These are phyloP conservation scores for Ispidina picta DNA, from an alignment of 2,797 vertebrate genomes.

Conservation along the genomic window DNA sequence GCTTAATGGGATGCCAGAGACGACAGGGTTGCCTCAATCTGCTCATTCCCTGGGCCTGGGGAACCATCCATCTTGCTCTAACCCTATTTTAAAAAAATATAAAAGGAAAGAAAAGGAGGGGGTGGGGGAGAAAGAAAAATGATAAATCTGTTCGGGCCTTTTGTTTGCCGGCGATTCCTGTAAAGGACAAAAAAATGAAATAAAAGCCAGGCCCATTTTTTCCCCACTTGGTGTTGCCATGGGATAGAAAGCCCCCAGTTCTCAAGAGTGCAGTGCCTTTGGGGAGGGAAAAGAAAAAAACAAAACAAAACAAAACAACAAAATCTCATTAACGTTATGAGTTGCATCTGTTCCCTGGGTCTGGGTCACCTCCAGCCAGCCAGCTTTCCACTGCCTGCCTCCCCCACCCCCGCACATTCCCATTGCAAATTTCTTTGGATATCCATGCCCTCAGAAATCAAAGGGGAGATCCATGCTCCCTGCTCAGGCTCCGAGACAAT, in stretches of 20 bases:
- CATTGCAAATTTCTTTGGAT: conserved; percentile 3
- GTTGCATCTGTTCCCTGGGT: conserved; percentile 62
- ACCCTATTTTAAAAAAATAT: conserved; percentile 70
- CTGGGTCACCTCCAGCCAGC: neutral
- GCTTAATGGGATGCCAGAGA: conserved; percentile 61
- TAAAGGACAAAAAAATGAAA: conserved; percentile 65
- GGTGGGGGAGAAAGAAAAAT: conserved; percentile 65
- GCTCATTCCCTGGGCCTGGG: conserved; percentile 24
- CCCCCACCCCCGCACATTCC: neutral
- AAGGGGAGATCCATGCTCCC: neutral
- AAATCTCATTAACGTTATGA: conserved; percentile 22
- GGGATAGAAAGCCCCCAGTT: conserved; percentile 36
- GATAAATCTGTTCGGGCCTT: conserved; percentile 56
- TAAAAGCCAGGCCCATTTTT: conserved; percentile 53
- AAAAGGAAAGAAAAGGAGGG: conserved; percentile 72
- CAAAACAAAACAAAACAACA: neutral
- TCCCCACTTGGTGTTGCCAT: conserved; percentile 37
- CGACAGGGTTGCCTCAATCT: conserved; percentile 43
- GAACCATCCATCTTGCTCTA: conserved; percentile 72
- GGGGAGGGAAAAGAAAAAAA: conserved; percentile 1
- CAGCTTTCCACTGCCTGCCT: neutral
- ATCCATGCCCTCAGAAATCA: neutral
- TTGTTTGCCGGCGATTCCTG: conserved; percentile 57
- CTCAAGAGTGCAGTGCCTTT: conserved; percentile 34
- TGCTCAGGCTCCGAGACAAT: neutral